A percentile compares a stretch with the other conserved stretches of the same genome.
phyloP scores from a whole-genome alignment of 2,888 invertebrate species.

The Brachylomia viminalis region DNA sequence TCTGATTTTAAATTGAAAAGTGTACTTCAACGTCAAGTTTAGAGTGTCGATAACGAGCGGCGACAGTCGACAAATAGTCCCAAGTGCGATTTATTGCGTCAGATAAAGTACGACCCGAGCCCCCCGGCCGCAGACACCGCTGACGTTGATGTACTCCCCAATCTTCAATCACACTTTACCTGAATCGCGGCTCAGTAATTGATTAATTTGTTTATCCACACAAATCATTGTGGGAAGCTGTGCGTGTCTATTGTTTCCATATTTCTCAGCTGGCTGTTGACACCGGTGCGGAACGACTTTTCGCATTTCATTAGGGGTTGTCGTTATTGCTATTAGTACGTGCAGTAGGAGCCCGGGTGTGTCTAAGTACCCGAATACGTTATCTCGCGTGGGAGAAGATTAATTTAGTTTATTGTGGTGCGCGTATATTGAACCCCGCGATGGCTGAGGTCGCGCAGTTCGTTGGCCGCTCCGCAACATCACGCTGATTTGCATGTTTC shows the following conservation, averaged over 20 bases:
- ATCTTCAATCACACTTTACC: conserved; percentile 71
- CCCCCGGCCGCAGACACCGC: conserved; percentile 53
- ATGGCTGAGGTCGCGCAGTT: conserved; percentile 75
- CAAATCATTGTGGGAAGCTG: conserved; percentile 25
- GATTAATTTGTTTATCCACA: conserved; percentile 61
- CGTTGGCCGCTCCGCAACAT: conserved; percentile 78
- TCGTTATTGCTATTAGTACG: conserved; percentile 61
- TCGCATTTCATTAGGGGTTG: conserved; percentile 52
- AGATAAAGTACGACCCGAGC: conserved; percentile 70
- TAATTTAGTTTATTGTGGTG: conserved; percentile 69
- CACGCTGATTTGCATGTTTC: conserved; percentile 83
- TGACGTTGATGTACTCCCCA: conserved; percentile 70
- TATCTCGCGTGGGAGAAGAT: conserved; percentile 72
- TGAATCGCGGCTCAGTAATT: conserved; percentile 55
- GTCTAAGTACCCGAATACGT: conserved; percentile 67
- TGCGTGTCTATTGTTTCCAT: conserved; percentile 35
- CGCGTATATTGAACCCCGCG: conserved; percentile 59
- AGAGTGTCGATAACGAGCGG: conserved; percentile 57
- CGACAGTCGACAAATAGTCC: conserved; percentile 72
- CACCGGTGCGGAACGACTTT: conserved; percentile 32
- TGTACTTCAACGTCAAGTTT: conserved; percentile 48
- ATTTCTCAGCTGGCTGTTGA: conserved; percentile 33
- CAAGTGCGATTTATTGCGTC: conserved; percentile 76
- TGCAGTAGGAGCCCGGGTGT: conserved; percentile 51
- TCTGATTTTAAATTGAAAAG: conserved; percentile 35